A percentile compares a stretch with the other conserved stretches of the same genome.
Evolutionary conservation across 2,113 vertebrate genomes (phyloP).

Genomic region (Bagarius yarrelli): DNA sequence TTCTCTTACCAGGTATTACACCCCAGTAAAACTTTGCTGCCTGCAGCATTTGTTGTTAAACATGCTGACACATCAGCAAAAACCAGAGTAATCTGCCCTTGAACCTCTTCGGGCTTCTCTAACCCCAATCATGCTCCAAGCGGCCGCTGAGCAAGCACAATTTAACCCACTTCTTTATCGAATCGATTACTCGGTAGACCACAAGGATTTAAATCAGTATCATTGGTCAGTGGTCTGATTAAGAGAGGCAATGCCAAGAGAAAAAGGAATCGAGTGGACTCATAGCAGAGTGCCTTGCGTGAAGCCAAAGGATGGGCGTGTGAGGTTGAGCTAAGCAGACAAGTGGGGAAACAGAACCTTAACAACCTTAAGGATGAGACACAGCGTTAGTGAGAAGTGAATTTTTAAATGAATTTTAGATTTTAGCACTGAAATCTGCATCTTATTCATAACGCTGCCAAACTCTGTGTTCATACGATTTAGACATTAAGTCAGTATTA

Average conservation of each 20-base stretch:
- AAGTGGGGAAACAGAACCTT: neutral
- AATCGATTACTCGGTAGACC: slow-evolving; percentile 42
- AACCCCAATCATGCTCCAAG: slow-evolving; percentile 37
- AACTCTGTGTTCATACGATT: neutral
- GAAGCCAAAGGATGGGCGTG: neutral
- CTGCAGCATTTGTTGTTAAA: slow-evolving; percentile 40
- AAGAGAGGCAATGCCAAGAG: slow-evolving; percentile 12
- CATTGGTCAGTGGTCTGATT: slow-evolving; percentile 40
- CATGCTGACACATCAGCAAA: slow-evolving; percentile 46
- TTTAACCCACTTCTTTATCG: slow-evolving; percentile 17
- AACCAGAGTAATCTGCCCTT: slow-evolving; percentile 19
- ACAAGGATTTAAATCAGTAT: slow-evolving; percentile 48
- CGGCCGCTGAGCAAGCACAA: slow-evolving; percentile 43
- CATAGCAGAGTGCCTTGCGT: neutral
- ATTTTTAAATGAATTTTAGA: neutral
- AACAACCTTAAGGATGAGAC: neutral
- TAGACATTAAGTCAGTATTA: neutral
- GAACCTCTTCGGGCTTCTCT: slow-evolving; percentile 29
- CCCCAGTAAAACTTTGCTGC: slow-evolving; percentile 32
- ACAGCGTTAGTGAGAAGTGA: neutral
- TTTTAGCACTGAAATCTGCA: neutral
- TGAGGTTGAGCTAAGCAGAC: slow-evolving; percentile 11
- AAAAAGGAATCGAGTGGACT: neutral
- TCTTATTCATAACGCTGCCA: neutral
- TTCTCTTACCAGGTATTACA: slow-evolving; percentile 13